Evolutionary conservation across 2,797 vertebrate species (phyloP), one percentile per base, ranked within the genome.

Genomic region (Eospalax fontanierii): DNA sequence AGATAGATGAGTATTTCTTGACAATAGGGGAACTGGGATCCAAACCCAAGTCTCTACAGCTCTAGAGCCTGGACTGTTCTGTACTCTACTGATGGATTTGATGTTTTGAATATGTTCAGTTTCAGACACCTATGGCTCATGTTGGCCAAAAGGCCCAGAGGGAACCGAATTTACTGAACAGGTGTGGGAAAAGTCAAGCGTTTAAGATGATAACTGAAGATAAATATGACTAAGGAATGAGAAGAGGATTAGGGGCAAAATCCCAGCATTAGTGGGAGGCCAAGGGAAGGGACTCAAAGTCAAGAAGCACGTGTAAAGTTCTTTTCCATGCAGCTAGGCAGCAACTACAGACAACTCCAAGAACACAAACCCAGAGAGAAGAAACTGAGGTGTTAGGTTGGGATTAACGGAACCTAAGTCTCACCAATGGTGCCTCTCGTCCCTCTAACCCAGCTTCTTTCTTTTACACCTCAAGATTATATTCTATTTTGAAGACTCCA

Each of bases 1-100:
- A 87, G 74, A 46, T 92, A n/a, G n/a, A n/a, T n/a, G n/a, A n/a
- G 38, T 71, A 19, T 40, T n/a, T 91, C 63, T 91, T 90, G 30
- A 83, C n/a, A 87, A 84, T 35, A 71, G 28, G 54, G 33, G 21
- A 65, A 35, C 46, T 85, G 74, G 87, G n/a, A 50, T 65, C 87
- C 50, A 94, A 66, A 43, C 1, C 6, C 54, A 76, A 26, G 54
- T 78, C 38, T 92, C 12, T 92, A 38, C 61, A 91, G 1, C 4
- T 24, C 35, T 59, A 80, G 61, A 70, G 24, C 78, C 57, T 92
- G 14, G 83, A 93, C 22, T 71, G 6, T 74, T 84, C 14, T 82
- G 16, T 4, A 33, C 35, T 79, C 57, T 74, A 12, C 75, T 63
- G 40, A n/a, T 89, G 57, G 50, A 86, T 84, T 86, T 89, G 50